Evolutionary conservation across 2,113 vertebrate species (phyloP), one percentile per base, ranked within the genome.

Genomic region (Indicator maculatus): DNA sequence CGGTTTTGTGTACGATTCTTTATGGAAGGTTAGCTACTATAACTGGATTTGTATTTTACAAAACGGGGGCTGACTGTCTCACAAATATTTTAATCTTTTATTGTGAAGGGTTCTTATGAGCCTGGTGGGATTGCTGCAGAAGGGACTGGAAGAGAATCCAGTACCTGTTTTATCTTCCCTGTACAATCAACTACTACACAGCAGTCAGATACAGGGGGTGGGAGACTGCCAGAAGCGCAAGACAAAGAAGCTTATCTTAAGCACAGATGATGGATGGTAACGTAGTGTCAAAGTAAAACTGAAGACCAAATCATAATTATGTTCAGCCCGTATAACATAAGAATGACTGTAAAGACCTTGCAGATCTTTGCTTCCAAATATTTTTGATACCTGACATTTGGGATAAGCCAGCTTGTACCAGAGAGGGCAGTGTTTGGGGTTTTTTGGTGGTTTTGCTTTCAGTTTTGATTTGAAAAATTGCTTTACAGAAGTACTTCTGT

Each of bases 1-100:
- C 52, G 77, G 6, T 96, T 95, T 91, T 89, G 88, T 94, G 70
- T 60, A 81, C 96, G 65, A 21, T 39, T 39, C 36, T 69, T 94
- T 89, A 71, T 5, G 83, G 83, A 93, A 95, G 24, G 36, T 93
- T 92, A 95, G 85, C 74, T 59, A 19, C 10, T 1, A 1, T 30
- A 79, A 47, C 13, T 1, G 3, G 7, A 10, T 79, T 66, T 59
- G 3, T 76, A 30, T n/a, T 85, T 75, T 56, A 52, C 47, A 86
- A 88, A 89, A 80, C 20, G 5, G 13, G 19, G 77, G 7, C 36
- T 72, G 38, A 9, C 24, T 64, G 21, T 31, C 8, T 56, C 28
- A 36, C 16, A n/a, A 27, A 26, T 17, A 3, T 44, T 55, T 53
- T 36, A 23, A n/a, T 61, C 23, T 63, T 64, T 38, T 65, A 2